Evolutionary conservation across 2,888 invertebrate species (phyloP).

Genomic region (Stictocephala bisonia): DNA sequence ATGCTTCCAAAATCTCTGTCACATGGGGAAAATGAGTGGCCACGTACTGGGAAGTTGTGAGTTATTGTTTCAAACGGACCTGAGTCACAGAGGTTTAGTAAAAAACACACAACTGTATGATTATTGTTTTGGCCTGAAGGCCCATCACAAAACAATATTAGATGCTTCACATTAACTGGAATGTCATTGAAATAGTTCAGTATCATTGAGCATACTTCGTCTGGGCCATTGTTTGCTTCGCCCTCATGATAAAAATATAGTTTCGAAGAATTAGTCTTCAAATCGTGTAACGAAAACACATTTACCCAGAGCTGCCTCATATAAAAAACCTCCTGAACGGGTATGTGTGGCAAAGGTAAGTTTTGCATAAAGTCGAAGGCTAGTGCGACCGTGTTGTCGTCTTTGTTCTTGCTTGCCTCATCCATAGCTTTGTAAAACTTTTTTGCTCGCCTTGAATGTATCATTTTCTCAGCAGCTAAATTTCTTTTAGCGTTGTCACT

Average conservation of each 20-base stretch:
- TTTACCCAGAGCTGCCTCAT: slow-evolving; percentile 56
- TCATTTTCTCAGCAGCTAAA: slow-evolving; percentile 14
- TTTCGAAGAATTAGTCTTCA: slow-evolving; percentile 50
- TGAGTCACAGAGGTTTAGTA: slow-evolving; percentile 37
- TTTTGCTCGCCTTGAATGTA: slow-evolving; percentile 55
- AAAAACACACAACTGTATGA: slow-evolving; percentile 38
- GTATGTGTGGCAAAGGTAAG: slow-evolving; percentile 55
- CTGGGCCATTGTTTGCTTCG: slow-evolving; percentile 45
- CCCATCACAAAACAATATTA: slow-evolving; percentile 51
- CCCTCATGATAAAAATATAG: slow-evolving; percentile 55
- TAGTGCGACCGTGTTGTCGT: slow-evolving; percentile 44
- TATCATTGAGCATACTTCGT: slow-evolving; percentile 48
- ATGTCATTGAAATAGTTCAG: slow-evolving; percentile 43
- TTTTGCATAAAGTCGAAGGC: slow-evolving; percentile 60
- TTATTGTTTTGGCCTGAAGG: slow-evolving; percentile 54
- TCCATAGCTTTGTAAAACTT: slow-evolving; percentile 53
- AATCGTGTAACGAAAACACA: slow-evolving; percentile 52
- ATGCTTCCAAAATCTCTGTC: slow-evolving; percentile 35
- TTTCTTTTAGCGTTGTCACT: neutral
- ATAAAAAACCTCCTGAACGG: slow-evolving; percentile 61
- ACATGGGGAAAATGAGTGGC: slow-evolving; percentile 41
- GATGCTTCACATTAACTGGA: slow-evolving; percentile 45
- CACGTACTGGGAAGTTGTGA: slow-evolving; percentile 32
- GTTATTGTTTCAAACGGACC: slow-evolving; percentile 37
- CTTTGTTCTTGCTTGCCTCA: slow-evolving; percentile 44